Percentiles rank a stretch among this genome's conserved stretches.
Conservation (phyloP, 2,888 invertebrate species). For the Ommatoiulus sabulosus region DNA sequence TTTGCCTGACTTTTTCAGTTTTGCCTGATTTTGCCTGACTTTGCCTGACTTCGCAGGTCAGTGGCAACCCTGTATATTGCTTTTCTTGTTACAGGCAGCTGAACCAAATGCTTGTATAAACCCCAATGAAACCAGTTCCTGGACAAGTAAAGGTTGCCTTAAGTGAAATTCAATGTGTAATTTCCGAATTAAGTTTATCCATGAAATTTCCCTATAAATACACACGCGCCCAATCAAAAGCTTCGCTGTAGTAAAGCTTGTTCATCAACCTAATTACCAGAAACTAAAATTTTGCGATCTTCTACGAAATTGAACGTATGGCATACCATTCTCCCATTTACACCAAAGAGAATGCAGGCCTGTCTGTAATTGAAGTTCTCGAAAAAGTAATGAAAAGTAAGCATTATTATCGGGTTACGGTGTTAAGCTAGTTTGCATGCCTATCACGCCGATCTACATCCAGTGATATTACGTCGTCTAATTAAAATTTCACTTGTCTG, state of each 20-base stretch:
- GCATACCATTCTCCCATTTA: not conserved
- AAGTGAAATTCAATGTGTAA: no score
- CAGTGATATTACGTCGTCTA: not conserved
- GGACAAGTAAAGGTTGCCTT: no score
- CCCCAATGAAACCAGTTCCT: no score
- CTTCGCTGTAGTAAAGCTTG: not conserved
- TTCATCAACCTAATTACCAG: not conserved
- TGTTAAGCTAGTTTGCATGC: not conserved
- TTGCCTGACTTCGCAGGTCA: no score
- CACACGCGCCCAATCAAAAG: not conserved
- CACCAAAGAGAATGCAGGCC: not conserved
- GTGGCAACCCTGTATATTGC: no score
- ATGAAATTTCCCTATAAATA: not conserved
- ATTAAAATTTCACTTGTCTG: slow-evolving; percentile 21
- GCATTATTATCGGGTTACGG: slow-evolving; percentile 20
- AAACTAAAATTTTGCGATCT: not conserved
- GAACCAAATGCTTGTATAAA: no score
- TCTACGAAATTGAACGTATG: not conserved
- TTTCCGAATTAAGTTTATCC: no score
- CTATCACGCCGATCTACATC: slow-evolving; percentile 16
- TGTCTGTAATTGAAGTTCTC: slow-evolving; percentile 3
- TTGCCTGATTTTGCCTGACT: no score
- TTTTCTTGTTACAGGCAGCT: no score
- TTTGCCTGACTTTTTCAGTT: no score
- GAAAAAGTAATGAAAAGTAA: slow-evolving; percentile 26